Base-by-base conservation (phyloP, 2,888 invertebrate genomes). In the Cheilosia impressa region DNA sequence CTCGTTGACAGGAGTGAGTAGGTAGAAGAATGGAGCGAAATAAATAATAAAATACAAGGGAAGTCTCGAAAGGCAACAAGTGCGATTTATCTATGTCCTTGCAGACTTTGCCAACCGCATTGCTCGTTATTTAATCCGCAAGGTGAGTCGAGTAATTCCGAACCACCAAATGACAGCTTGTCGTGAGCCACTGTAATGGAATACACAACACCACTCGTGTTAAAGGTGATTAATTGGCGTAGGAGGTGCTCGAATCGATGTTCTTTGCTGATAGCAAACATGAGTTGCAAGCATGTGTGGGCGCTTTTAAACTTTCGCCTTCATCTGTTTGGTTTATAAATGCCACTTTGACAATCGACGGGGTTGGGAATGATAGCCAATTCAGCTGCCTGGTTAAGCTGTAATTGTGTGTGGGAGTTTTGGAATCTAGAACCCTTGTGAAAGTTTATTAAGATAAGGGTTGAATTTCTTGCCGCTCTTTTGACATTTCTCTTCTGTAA, bases 1-100 rank as follows among this genome's bases (percentile, higher is more conserved):
- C 60, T 24, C 43, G 17, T 45, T 45, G 53, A 53, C 53, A 10
- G 7, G n/a, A 43, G 19, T n/a, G n/a, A 17, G 22, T n/a, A 13
- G 17, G 31, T 13, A 7, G 17, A 15, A 45, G 53, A 62, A 27
- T 53, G 34, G 22, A n/a, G 22, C 13, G 9, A 58, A 62, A 55
- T 53, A 77, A 77, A 69, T 77, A 62, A 77, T 38, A 69, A 60
- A 77, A 53, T 77, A 38, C 15, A 47, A n/a, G 13, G 24, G 43
- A 24, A 38, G 2, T 24, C n/a, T 3, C 24, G 19, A 50, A 10
- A 31, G 17, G n/a, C 34, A 63, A 41, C 50, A 50, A 22, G 45
- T 55, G 38, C 65, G 63, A 78, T 63, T 71, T 65, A 65, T 79
- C 43, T 65, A 58, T 10, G 24, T 43, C 43, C 34, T 43, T 58